These are phyloP conservation scores for Pristiophorus japonicus DNA, from an alignment of 2,113 vertebrate genomes.

Conservation along the genomic window DNA sequence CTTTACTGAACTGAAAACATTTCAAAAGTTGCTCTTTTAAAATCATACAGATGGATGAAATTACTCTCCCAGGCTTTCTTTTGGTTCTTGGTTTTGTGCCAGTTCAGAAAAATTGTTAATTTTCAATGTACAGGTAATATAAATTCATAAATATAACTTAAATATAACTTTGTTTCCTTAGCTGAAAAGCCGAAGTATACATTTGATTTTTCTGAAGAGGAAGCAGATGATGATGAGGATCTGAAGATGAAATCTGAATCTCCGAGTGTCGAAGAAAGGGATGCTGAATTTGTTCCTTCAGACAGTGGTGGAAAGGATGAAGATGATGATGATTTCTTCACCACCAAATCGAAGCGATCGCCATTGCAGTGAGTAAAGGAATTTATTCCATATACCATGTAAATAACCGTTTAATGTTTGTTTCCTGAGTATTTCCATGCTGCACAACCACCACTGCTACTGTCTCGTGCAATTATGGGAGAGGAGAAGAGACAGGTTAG, in stretches of 20 bases:
- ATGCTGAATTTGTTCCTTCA: conserved; percentile 66
- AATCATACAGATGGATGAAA: not conserved
- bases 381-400: not conserved
- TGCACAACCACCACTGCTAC: conserved; percentile 35
- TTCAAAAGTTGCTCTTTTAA: not conserved
- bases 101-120: not conserved
- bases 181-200: conserved; percentile 95
- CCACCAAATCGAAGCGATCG: conserved; percentile 61
- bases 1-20: not conserved
- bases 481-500: conserved; percentile 67
- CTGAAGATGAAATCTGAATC: conserved; percentile 72
- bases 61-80: not conserved
- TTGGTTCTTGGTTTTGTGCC: not conserved
- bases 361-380: conserved; percentile 61
- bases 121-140: not conserved
- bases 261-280: conserved; percentile 70
- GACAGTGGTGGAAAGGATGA: conserved; percentile 63
- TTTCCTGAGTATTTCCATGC: conserved; percentile 7
- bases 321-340: conserved; percentile 67
- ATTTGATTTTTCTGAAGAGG: conserved; percentile 95
- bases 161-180: conserved; percentile 44
- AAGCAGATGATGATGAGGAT: conserved; percentile 73
- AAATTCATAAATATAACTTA: not conserved
- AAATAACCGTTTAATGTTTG: not conserved
- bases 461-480: conserved; percentile 55